Evolutionary conservation across 2,888 invertebrate species (phyloP), one percentile per base, ranked within the genome.

Genomic region (Caenorhabditis japonica): DNA sequence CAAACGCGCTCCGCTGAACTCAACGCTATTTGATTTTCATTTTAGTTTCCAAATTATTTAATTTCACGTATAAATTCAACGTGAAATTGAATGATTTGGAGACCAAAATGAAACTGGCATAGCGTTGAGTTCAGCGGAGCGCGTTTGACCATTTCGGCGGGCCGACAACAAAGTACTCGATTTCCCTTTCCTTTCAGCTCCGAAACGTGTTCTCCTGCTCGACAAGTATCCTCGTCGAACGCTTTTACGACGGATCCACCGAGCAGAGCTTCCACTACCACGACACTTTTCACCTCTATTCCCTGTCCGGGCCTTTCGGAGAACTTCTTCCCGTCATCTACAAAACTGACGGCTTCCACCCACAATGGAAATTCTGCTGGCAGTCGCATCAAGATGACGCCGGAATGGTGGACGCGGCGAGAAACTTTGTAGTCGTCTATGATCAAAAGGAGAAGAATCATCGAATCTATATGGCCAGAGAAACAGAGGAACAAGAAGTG

Each of bases 291-390:
- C 69, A 75, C 21, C 58, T 81, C 12, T 80, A 76, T 56, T 78
- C 79, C 10, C 60, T 81, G 12, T 72, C 81, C 0, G 77, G 78
- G 13, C 81, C 79, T 1, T 76, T 78, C 38, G 75, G 75, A 41
- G 81, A 81, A 55, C 47, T 80, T 12, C 56, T 77, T 10, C 79
- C 81, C 4, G 76, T 81, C 10, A 72, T 81, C 15, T 79, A 76
- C 53, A 71, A 69, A 17, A 60, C 72, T 13, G 49, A 55, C 27
- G 71, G 71, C 12, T 59, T 47, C 51, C 34, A 69, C 38, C 64
- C 66, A 10, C 64, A 61, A 7, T 78, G 75, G 75, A 71, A 73
- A 19, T 78, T 78, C 27, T 78, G 78, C 30, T 78, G 78, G 75
- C 75, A 75, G 39, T 59, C 69, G 3, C 62, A 58, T 34, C 58